A percentile compares a stretch with the other conserved stretches of the same genome.
Conservation (phyloP, 2,113 vertebrate genomes). For the Aix galericulata region DNA sequence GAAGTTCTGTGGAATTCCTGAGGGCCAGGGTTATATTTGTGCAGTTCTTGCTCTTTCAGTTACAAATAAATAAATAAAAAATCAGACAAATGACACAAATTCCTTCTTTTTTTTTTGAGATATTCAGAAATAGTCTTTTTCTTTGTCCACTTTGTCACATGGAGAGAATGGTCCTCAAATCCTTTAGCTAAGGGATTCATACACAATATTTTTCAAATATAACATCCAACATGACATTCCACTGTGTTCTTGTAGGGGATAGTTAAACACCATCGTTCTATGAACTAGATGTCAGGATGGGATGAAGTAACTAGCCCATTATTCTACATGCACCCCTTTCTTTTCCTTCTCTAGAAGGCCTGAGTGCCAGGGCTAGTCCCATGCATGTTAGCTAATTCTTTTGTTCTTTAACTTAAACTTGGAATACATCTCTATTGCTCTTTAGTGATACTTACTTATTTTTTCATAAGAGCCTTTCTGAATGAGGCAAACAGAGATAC, state of each 20-base stretch:
- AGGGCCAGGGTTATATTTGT: background rate
- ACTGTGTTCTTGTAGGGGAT: background rate
- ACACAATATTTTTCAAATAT: background rate
- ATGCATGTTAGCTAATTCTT: background rate
- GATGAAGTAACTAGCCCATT: background rate
- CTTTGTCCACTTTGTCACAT: background rate
- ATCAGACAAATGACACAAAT: background rate
- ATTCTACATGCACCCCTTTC: background rate
- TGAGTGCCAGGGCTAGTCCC: background rate
- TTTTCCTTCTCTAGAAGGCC: background rate
- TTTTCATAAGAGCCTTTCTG: background rate
- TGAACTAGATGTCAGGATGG: background rate
- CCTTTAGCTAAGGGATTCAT: background rate
- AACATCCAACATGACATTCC: background rate
- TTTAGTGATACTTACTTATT: background rate
- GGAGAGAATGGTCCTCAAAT: background rate
- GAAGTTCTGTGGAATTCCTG: background rate
- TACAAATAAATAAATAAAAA: background rate
- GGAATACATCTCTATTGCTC: background rate
- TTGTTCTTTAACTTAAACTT: background rate
- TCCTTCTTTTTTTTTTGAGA: background rate
- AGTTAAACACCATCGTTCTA: background rate
- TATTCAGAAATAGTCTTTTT: conserved; percentile 13
- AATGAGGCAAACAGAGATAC: background rate
- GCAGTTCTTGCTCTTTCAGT: background rate